A percentile compares a stretch with the other conserved stretches of the same genome.
phyloP scores from a whole-genome alignment of 2,888 invertebrate species.

The Dasypolia templi region DNA sequence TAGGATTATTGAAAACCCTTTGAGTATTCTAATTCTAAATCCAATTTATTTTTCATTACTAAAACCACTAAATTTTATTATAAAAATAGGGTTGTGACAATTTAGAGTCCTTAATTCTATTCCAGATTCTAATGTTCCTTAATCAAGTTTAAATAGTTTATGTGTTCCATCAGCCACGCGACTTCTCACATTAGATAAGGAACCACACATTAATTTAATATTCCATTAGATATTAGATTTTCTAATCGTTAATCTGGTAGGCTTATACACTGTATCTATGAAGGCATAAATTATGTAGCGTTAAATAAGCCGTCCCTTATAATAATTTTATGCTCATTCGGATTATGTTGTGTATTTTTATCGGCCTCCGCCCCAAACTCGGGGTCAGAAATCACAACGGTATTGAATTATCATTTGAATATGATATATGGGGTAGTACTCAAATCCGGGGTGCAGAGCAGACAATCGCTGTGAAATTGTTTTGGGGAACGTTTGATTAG shows the following conservation, averaged over 20 bases:
- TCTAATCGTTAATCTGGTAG: slow-evolving; percentile 80
- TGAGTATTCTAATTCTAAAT: slow-evolving; percentile 50
- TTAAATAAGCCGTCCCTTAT: slow-evolving; percentile 82
- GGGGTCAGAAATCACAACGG: slow-evolving; percentile 84
- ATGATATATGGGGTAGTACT: slow-evolving; percentile 84
- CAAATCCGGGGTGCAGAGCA: slow-evolving; percentile 81
- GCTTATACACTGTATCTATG: slow-evolving; percentile 76
- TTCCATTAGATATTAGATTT: slow-evolving; percentile 86
- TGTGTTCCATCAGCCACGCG: slow-evolving; percentile 82
- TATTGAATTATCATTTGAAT: slow-evolving; percentile 90
- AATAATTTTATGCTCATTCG: slow-evolving; percentile 87
- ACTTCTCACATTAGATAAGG: slow-evolving; percentile 81
- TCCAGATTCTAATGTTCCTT: slow-evolving; percentile 71
- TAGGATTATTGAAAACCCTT: slow-evolving; percentile 45
- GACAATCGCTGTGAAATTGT: slow-evolving; percentile 84
- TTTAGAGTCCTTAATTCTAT: slow-evolving; percentile 61
- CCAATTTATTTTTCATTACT: slow-evolving; percentile 64
- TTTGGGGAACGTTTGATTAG: slow-evolving; percentile 83
- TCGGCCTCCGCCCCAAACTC: slow-evolving; percentile 78
- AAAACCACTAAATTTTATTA: slow-evolving; percentile 65
- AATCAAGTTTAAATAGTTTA: slow-evolving; percentile 81
- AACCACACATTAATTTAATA: slow-evolving; percentile 82
- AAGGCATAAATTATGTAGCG: slow-evolving; percentile 83
- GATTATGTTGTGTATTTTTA: slow-evolving; percentile 81
- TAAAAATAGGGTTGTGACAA: slow-evolving; percentile 53